A percentile compares a stretch with the other conserved stretches of the same genome.
phyloP scores from a whole-genome alignment of 2,888 invertebrate species.

The Lacanobia oleracea region DNA sequence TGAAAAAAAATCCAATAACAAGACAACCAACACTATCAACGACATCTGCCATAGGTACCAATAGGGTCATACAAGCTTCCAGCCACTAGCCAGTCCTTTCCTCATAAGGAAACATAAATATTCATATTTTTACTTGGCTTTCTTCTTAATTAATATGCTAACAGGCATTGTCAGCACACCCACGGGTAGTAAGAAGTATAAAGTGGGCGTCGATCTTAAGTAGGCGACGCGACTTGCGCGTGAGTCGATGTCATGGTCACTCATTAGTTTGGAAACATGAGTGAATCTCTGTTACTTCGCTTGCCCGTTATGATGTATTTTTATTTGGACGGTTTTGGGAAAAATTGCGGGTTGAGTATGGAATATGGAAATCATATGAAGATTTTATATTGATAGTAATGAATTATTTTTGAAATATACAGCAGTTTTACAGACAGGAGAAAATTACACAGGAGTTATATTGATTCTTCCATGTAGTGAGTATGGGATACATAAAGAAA shows the following conservation, averaged over 20 bases:
- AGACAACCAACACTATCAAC: slow-evolving; percentile 9
- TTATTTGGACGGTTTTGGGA: slow-evolving; percentile 34
- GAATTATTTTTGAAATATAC: neutral
- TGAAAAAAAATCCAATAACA: slow-evolving; percentile 17
- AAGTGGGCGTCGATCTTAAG: slow-evolving; percentile 78
- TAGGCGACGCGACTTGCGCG: slow-evolving; percentile 79
- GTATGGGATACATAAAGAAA: neutral
- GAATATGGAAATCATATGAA: slow-evolving; percentile 9
- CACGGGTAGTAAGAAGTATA: slow-evolving; percentile 78
- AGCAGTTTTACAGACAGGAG: neutral
- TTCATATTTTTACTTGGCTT: slow-evolving; percentile 86
- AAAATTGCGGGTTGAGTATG: slow-evolving; percentile 9
- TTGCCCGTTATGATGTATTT: slow-evolving; percentile 48
- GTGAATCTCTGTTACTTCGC: slow-evolving; percentile 62
- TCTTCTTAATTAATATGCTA: slow-evolving; percentile 90
- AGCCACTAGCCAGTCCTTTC: slow-evolving; percentile 59
- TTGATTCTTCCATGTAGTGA: neutral
- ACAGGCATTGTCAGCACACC: slow-evolving; percentile 88
- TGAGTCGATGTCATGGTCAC: slow-evolving; percentile 83
- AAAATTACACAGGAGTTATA: neutral
- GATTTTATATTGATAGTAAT: neutral
- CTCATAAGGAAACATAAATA: slow-evolving; percentile 80
- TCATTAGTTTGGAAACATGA: slow-evolving; percentile 74
- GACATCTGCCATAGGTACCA: slow-evolving; percentile 24
- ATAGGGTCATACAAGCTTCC: slow-evolving; percentile 28